phyloP scores from a whole-genome alignment of 2,113 vertebrate genomes.

The Prolemur simus region DNA sequence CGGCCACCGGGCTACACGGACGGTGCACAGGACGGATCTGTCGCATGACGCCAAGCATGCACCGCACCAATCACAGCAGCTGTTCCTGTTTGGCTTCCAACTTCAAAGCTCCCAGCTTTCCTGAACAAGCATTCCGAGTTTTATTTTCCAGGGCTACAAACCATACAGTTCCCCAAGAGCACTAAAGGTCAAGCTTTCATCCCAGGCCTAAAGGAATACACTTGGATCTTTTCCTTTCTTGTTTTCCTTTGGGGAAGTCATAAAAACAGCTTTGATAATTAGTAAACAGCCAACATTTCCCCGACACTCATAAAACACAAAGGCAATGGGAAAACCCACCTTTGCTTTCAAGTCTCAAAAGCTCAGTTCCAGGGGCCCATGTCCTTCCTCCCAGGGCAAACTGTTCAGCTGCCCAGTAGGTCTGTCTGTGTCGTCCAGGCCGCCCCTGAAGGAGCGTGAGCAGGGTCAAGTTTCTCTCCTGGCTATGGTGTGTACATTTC shows the following conservation, averaged over 20 bases:
- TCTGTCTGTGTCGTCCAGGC: background rate
- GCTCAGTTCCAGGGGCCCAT: slow-evolving; percentile 55
- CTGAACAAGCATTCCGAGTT: slow-evolving; percentile 69
- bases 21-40: fast-evolving
- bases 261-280: slow-evolving; percentile 85
- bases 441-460: background rate
- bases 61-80: slow-evolving; percentile 45
- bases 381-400: slow-evolving; percentile 14
- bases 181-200: slow-evolving; percentile 83
- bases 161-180: slow-evolving; percentile 63
- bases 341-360: slow-evolving; percentile 76
- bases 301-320: slow-evolving; percentile 80
- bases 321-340: slow-evolving; percentile 72
- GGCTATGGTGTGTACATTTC: background rate
- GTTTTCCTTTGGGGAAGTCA: slow-evolving; percentile 77
- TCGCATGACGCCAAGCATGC: background rate
- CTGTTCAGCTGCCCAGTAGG: background rate
- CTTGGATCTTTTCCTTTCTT: slow-evolving; percentile 73
- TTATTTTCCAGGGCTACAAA: slow-evolving; percentile 73
- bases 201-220: slow-evolving; percentile 60
- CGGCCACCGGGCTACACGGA: background rate
- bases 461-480: slow-evolving; percentile 65
- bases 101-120: slow-evolving; percentile 81
- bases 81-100: slow-evolving; percentile 69
- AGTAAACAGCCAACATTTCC: slow-evolving; percentile 80